Conservation (phyloP, 1,140 invertebrate genomes). For the Trachymyrmex septentrionalis region DNA sequence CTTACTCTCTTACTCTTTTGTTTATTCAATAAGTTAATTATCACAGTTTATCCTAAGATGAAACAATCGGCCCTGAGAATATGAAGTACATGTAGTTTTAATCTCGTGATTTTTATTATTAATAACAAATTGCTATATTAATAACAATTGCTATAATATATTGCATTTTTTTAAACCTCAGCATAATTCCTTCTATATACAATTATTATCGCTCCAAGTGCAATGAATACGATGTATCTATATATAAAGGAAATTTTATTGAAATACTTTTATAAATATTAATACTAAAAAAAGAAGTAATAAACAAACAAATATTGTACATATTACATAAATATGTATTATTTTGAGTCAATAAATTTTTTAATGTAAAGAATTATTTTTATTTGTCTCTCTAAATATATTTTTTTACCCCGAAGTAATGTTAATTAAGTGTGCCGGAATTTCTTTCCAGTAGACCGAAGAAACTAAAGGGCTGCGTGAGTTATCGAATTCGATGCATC, state of each 20-base stretch:
- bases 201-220: conserved; percentile 29
- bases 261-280: conserved; percentile 37
- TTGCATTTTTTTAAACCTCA: background rate
- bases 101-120: conserved; percentile 14
- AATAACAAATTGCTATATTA: conserved; percentile 7
- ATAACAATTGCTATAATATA: conserved; percentile 25
- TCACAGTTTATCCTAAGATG: too few species aligned
- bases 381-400: background rate
- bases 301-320: conserved; percentile 24
- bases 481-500: too few species aligned
- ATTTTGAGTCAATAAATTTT: conserved; percentile 32
- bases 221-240: conserved; percentile 43
- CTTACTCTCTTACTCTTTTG: too few species aligned
- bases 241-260: conserved; percentile 41
- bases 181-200: conserved; percentile 9
- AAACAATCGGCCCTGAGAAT: background rate
- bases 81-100: background rate
- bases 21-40: too few species aligned
- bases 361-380: conserved; percentile 7
- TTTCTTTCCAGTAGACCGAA: too few species aligned
- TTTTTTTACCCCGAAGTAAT: too few species aligned
- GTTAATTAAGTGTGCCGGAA: too few species aligned
- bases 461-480: too few species aligned
- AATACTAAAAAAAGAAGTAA: conserved; percentile 21
- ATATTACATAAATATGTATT: conserved; percentile 38